Base-by-base conservation (phyloP, 2,797 vertebrate genomes). In the Paramormyrops hopkinsi region DNA sequence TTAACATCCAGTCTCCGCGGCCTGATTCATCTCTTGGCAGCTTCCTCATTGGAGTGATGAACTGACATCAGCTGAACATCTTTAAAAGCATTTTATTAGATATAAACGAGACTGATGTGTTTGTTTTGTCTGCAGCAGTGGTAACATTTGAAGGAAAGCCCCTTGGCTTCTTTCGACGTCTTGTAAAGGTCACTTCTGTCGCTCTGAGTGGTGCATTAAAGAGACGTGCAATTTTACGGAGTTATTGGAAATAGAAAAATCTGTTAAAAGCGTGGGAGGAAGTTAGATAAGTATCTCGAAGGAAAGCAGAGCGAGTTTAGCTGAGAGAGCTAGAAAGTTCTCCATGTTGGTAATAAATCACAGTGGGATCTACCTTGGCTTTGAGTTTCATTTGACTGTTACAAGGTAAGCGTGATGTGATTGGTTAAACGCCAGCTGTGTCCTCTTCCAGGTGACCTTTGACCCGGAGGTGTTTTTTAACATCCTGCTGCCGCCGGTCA, bases 381-480 rank as follows among this genome's bases (percentile, higher is more conserved):
- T 76, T 46, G 11, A 29, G 9, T 88, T 17, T 7, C 1, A 22
- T 76, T n/a, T 11, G 5, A 79, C 19, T n/a, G 22, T 14, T 76
- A 37, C 1, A 3, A 19, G 33, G 69, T 37, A 37, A 76, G 48
- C 12, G 12, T 62, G n/a, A 7, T 56, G 51, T 5, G 22, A 11
- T 44, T 50, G 19, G 19, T 41, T 79, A 76, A 88, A 37, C 0
- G 6, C 4, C 53, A 17, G 8, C 37, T 89, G 86, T 37, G 90
- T 76, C 86, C 12, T 82, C 87, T 92, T 94, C 89, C 93, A 99
- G 98, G 97, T 99, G 92, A 99, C 98, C 90, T 99, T 99, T 96
- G 98, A 99, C 93, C 97, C 98, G 2, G 98, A 99, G 92, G 98
- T 99, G 65, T 99, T 99, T 95, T 99, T 99, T 96, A 99, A 99